Evolutionary conservation across 2,113 vertebrate genomes (phyloP), one percentile per base, ranked within the genome.

Genomic region (Cynoglossus semilaevis): DNA sequence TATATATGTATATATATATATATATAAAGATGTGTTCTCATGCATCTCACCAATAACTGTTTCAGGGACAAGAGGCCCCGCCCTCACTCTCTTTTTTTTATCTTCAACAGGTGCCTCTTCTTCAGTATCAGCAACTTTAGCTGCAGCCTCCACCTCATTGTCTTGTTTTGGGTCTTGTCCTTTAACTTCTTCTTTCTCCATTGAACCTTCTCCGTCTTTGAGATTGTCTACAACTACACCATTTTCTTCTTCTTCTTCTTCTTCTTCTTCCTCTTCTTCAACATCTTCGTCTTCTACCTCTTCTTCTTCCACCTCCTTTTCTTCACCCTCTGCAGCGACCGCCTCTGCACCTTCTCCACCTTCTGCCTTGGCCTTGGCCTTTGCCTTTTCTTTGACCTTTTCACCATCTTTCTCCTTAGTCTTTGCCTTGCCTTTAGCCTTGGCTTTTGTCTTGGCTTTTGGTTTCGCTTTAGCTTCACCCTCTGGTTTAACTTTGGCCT

Each of bases 51-150:
- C 88, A 15, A 80, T 69, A 57, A 86, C 63, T 15, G 83, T 86
- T 7, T 90, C 86, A 34, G 79, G 82, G 11, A 89, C 65, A 17
- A 88, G 77, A 15, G 82, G 87, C 5, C 83, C 86, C 34, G 58
- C 36, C 63, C 84, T 77, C 37, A 72, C 78, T 83, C 76, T 81
- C 35, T 90, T 88, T 47, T 48, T 86, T 49, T 72, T 84, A 18
- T 74, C 69, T 55, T 59, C 19, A 14, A 18, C 42, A 1, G 63
- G 19, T 14, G 58, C 58, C 12, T 67, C 80, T 48, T 47, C 78
- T 36, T 80, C 82, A 38, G 1, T 12, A 15, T 62, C 62, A 40
- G 12, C 54, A 56, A 7, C 56, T 51, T 76, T 15, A 17, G 15
- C 40, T 19, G 51, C 0, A 36, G 10, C 67, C 9, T 55, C 3